Base-by-base conservation (phyloP, 2,797 vertebrate genomes). In the Anniella stebbinsi region DNA sequence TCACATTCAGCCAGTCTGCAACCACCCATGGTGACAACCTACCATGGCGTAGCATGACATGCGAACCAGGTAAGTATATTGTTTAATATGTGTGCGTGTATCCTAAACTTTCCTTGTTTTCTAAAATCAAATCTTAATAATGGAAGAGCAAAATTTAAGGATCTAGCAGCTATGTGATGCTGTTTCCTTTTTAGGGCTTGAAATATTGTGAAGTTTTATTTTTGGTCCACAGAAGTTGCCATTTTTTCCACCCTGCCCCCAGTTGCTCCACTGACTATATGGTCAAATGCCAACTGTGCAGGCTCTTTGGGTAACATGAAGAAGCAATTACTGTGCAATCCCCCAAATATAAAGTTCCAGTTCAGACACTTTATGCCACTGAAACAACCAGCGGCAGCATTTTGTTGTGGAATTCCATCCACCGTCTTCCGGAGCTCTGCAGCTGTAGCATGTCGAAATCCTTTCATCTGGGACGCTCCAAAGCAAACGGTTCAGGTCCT, bases 401-500 rank as follows among this genome's bases (percentile, higher is more conserved):
- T 96, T 95, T 91, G 76, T 93, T 88, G 93, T n/a, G 85, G 91
- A 92, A 87, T 4, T 70, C 88, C 91, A 72, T 77, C 66, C 70
- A 30, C 36, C 60, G 76, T 92, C 86, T 94, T 95, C 87, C n/a
- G 6, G 85, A 93, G 84, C 10, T 57, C 86, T 75, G 87, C 89
- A 95, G 89, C 90, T 91, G 73, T 90, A 63, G 82, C 63, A 77
- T 93, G 83, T 92, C 77, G 84, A 92, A 48, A 51, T 76, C 30
- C 80, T 89, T 76, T 93, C 86, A 90, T 93, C 72, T 86, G 88
- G 93, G 91, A 87, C 87, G 72, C 89, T 96, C 81, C 86, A 92
- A 91, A 93, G 85, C 13, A 91, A 95, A 51, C 30, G 90, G 93
- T 75, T 93, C 82, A 60, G 88, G 83, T 93, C 84, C 89, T 87